Conservation (phyloP, 2,888 invertebrate species). For the Hyalella azteca region DNA sequence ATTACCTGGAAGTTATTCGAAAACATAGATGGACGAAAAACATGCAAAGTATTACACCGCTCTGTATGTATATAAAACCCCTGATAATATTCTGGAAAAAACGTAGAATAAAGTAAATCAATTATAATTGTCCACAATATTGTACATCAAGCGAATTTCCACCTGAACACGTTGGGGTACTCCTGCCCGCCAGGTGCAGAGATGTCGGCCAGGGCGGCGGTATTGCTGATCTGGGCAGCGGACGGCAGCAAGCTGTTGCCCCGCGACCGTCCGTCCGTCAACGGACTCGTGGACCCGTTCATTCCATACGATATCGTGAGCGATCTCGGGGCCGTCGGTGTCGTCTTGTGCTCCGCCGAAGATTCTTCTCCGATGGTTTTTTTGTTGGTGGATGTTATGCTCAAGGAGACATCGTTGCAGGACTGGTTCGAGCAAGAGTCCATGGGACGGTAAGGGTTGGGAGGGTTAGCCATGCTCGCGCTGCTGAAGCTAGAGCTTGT, state of each 20-base stretch:
- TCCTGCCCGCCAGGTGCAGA: background rate
- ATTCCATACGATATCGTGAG: conserved; percentile 2
- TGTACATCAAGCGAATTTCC: background rate
- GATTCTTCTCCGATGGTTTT: background rate
- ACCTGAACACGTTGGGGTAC: conserved; percentile 24
- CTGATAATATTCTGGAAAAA: no score
- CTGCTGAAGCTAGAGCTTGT: background rate
- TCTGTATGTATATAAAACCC: no score
- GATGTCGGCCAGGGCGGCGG: conserved; percentile 4
- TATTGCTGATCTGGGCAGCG: conserved; percentile 13
- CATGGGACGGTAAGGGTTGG: background rate
- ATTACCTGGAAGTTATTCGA: no score
- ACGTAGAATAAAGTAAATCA: no score
- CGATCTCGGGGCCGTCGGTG: background rate
- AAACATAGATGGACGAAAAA: no score
- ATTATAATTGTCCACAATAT: no score
- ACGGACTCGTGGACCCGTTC: background rate
- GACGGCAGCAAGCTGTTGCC: conserved; percentile 8
- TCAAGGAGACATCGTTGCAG: conserved; percentile 14
- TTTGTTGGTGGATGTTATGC: background rate
- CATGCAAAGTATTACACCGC: no score
- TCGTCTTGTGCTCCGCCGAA: background rate
- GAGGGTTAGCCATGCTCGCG: background rate
- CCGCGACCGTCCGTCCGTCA: background rate
- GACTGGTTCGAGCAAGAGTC: conserved; percentile 19